Conservation (phyloP, 2,113 vertebrate genomes). For the Melanostigma gelatinosum region DNA sequence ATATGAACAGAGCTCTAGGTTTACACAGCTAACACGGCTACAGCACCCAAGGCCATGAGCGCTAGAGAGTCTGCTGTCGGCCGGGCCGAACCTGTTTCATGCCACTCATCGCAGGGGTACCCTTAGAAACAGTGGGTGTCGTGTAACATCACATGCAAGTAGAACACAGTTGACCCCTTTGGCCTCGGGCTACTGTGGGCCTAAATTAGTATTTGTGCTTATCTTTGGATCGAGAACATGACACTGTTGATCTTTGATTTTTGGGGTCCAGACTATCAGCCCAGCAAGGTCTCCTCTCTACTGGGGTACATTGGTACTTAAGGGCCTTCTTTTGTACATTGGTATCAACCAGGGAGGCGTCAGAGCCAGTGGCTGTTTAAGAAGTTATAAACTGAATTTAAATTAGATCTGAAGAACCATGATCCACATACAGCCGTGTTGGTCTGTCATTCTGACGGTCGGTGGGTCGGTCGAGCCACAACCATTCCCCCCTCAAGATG, state of each 20-base stretch:
- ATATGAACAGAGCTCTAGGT: slow-evolving; percentile 66
- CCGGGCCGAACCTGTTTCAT: slow-evolving; percentile 66
- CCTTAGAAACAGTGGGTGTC: slow-evolving; percentile 65
- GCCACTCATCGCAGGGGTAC: slow-evolving; percentile 49
- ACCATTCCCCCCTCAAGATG: neutral
- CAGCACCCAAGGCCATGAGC: slow-evolving; percentile 53
- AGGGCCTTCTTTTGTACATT: slow-evolving; percentile 51
- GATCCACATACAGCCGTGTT: neutral
- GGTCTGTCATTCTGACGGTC: neutral
- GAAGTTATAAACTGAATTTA: neutral
- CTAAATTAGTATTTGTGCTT: slow-evolving; percentile 69
- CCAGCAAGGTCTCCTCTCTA: slow-evolving; percentile 46
- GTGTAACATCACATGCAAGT: slow-evolving; percentile 64
- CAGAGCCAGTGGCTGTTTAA: neutral
- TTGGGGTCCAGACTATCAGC: slow-evolving; percentile 40
- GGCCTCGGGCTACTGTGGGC: slow-evolving; percentile 49
- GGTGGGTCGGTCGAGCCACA: neutral
- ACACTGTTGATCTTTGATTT: slow-evolving; percentile 77
- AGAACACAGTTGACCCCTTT: slow-evolving; percentile 60
- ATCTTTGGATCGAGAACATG: slow-evolving; percentile 70
- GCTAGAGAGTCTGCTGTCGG: slow-evolving; percentile 54
- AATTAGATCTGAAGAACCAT: neutral
- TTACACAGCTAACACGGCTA: slow-evolving; percentile 62
- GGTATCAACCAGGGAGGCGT: slow-evolving; percentile 14
- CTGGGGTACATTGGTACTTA: slow-evolving; percentile 14